Conservation (phyloP, 1,140 invertebrate species). For the Sweltsa coloradensis region DNA sequence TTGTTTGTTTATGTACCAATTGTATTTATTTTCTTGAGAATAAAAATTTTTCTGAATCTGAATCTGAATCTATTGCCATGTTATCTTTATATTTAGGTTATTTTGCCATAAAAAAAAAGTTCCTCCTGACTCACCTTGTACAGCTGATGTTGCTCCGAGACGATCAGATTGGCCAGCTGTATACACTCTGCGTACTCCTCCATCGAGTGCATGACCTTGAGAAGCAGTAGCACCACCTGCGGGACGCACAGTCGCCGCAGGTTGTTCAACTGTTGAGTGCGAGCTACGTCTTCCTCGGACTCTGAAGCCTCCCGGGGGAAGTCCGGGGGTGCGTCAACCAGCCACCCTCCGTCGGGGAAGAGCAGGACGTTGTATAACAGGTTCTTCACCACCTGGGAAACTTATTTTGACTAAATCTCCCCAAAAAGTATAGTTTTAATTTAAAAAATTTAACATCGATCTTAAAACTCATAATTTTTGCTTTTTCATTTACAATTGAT, state of each 20-base stretch:
- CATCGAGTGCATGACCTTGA: conserved; percentile 64
- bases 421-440: no score
- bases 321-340: conserved; percentile 52
- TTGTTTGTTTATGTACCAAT: no score
- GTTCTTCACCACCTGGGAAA: conserved; percentile 51
- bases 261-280: conserved; percentile 49
- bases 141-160: conserved; percentile 60
- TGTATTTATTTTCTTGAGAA: no score
- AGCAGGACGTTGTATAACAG: conserved; percentile 78
- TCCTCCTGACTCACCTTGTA: conserved; percentile 48
- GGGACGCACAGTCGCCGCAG: conserved; percentile 73
- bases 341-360: conserved; percentile 83
- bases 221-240: conserved; percentile 57
- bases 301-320: conserved; percentile 28
- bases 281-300: conserved; percentile 29
- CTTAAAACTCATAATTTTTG: no score
- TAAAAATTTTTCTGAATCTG: no score
- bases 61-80: no score
- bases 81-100: no score
- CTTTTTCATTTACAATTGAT: no score
- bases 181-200: conserved; percentile 64
- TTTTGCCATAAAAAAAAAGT: conserved; percentile 1
- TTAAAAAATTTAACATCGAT: no score
- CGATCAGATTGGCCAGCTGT: conserved; percentile 64
- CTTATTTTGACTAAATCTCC: conserved; percentile 15